Evolutionary conservation across 2,797 vertebrate species (phyloP), one percentile per base, ranked within the genome.

Genomic region (Coregonus sp.): DNA sequence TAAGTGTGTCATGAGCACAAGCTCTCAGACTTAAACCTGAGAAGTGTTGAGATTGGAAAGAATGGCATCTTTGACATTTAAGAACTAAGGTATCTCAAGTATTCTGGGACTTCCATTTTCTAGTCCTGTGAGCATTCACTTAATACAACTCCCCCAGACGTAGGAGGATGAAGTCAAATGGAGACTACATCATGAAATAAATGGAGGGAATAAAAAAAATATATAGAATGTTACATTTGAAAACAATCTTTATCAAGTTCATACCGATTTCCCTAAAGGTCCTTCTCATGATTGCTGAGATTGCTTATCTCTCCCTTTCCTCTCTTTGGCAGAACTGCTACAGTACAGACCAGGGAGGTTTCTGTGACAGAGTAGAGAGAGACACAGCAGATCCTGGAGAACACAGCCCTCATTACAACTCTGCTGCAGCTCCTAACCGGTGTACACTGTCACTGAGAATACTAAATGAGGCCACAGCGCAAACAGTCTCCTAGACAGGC

Each of bases 371-470:
- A 69, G 40, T 29, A 33, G 15, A 33, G 20, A 56, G 51, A 35
- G 50, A 72, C 16, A 54, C 20, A 71, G 2, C 76, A 87, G 90
- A 87, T 87, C 89, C 90, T 85, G 86, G 80, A 90, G 88, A 87
- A 87, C 85, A 86, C 84, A 86, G 87, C 71, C 69, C 91, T 91
- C 90, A 91, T 91, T 90, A 90, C 88, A 88, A 88, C 89, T 92
- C 88, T 89, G 89, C 90, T 92, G 89, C 90, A 90, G 91, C 92
- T 91, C 89, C 89, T 89, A 87, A 88, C 90, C 91, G 89, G 87
- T 88, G 85, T 73, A 69, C 80, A 81, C 72, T 29, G 63, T 69
- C 80, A 82, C 72, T 33, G 61, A 74, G 85, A 91, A 89, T 91
- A 89, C 87, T 78, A 90, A 90, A 92, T 87, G 85, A 92, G 83